A percentile compares a stretch with the other conserved stretches of the same genome.
These are phyloP conservation scores for Scortum barcoo DNA, from an alignment of 2,113 vertebrate genomes.

Conservation along the genomic window DNA sequence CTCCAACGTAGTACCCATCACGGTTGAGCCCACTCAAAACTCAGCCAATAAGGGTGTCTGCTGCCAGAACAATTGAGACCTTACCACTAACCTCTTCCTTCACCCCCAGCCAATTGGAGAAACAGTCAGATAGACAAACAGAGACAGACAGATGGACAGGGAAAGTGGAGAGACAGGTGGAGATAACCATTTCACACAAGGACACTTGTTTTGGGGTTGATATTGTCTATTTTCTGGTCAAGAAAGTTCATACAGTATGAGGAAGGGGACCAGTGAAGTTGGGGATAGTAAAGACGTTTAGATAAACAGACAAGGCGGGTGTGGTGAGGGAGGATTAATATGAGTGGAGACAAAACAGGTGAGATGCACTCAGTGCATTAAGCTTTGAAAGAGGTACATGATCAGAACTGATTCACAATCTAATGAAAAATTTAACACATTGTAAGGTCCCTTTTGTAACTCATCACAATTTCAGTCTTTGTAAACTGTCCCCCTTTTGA, in stretches of 20 bases:
- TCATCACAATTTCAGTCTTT: conserved; percentile 53
- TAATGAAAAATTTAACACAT: conserved; percentile 38
- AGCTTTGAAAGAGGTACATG: conserved; percentile 53
- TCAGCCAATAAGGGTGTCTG: conserved; percentile 82
- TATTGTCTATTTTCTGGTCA: conserved; percentile 45
- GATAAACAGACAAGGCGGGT: not conserved
- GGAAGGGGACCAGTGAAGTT: conserved; percentile 9
- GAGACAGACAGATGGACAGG: conserved; percentile 48
- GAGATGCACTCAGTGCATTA: conserved; percentile 44
- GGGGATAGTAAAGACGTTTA: conserved; percentile 28
- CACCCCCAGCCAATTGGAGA: conserved; percentile 54
- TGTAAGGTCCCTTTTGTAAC: conserved; percentile 48
- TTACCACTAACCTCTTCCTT: conserved; percentile 55
- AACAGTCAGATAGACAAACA: conserved; percentile 49
- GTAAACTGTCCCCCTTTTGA: conserved; percentile 41
- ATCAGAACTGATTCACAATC: conserved; percentile 51
- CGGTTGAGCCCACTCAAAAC: conserved; percentile 89
- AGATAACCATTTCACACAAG: conserved; percentile 37
- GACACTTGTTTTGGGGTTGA: conserved; percentile 21
- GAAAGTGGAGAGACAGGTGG: conserved; percentile 51
- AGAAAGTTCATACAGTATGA: not conserved
- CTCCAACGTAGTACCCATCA: conserved; percentile 90
- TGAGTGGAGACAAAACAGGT: conserved; percentile 14
- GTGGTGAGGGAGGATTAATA: conserved; percentile 4
- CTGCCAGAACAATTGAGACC: conserved; percentile 91